These are phyloP conservation scores for Benthosema pterotum DNA, from an alignment of 2,797 vertebrate species.

Conservation along the genomic window DNA sequence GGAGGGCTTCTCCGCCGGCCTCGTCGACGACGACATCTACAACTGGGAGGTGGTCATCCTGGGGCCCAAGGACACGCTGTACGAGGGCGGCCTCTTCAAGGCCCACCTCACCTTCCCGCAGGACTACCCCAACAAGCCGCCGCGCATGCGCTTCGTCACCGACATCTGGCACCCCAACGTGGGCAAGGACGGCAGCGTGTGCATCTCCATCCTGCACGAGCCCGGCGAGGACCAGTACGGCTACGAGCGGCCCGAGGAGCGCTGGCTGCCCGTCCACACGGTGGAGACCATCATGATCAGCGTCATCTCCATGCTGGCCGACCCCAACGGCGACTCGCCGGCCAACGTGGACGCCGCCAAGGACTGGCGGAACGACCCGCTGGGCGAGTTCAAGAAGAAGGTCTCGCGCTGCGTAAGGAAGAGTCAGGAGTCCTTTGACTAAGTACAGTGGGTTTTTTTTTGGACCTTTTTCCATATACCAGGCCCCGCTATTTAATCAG, in stretches of 20 bases:
- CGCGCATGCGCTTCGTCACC: constrained; percentile 99
- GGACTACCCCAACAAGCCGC: constrained; percentile 98
- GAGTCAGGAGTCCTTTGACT: constrained; percentile 88
- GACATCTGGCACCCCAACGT: constrained; percentile 99
- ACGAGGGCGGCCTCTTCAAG: constrained; percentile 99
- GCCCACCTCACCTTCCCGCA: constrained; percentile 99
- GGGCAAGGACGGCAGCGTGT: constrained; percentile 98
- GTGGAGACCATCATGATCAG: constrained; percentile 99
- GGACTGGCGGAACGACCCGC: constrained; percentile 99
- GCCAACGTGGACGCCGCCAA: constrained; percentile 99
- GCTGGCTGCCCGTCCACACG: constrained; percentile 98
- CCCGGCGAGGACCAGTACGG: constrained; percentile 99
- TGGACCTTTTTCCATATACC: no score
- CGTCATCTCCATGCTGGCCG: constrained; percentile 99
- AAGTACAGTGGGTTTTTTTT: no score
- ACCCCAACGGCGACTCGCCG: constrained; percentile 98
- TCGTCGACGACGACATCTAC: constrained; percentile 99
- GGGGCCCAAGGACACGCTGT: constrained; percentile 96
- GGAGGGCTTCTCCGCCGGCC: constrained; percentile 98
- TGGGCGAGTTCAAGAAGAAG: constrained; percentile 99
- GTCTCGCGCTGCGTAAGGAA: constrained; percentile 99
- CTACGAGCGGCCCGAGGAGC: constrained; percentile 98
- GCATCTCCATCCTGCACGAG: constrained; percentile 99
- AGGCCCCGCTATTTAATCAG: no score
- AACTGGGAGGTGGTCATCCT: constrained; percentile 99